Conservation (phyloP, 1,140 invertebrate species). For the Chymomyza costata region DNA sequence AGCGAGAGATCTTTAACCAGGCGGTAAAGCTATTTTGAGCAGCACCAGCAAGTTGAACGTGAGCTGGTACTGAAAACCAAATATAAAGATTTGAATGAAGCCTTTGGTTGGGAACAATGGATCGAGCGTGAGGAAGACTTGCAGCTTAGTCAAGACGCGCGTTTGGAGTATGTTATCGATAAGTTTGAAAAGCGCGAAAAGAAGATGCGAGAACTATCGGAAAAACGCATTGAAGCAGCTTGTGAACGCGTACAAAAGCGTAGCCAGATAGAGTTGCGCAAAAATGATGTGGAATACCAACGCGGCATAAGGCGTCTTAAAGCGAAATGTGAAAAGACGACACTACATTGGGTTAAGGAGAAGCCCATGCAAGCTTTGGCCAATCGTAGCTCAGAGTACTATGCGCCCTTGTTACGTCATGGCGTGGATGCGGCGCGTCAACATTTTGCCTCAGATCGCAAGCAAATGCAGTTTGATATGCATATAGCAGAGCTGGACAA, state of each 20-base stretch:
- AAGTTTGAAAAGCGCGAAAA: conserved; percentile 40
- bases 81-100: conserved; percentile 13
- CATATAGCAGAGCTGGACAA: conserved; percentile 34
- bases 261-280: conserved; percentile 59
- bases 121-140: conserved; percentile 75
- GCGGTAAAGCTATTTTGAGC: conserved; percentile 14
- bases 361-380: conserved; percentile 75
- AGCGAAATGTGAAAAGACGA: conserved; percentile 21
- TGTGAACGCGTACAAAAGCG: conserved; percentile 57
- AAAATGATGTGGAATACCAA: conserved; percentile 53
- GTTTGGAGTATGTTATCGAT: conserved; percentile 76
- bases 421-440: conserved; percentile 74
- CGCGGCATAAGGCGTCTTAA: conserved; percentile 46
- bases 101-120: conserved; percentile 48
- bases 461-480: conserved; percentile 23
- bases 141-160: conserved; percentile 76
- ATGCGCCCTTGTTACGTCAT: conserved; percentile 75
- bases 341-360: conserved; percentile 47
- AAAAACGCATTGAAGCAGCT: conserved; percentile 65
- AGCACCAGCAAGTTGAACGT: conserved; percentile 3
- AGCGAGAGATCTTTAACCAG: conserved; percentile 25
- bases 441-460: conserved; percentile 46
- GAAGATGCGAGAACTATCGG: conserved; percentile 53
- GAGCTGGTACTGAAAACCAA: conserved; percentile 5
- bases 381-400: conserved; percentile 75